Evolutionary conservation across 2,113 vertebrate genomes (phyloP).

Genomic region (Chionodraco myersi): DNA sequence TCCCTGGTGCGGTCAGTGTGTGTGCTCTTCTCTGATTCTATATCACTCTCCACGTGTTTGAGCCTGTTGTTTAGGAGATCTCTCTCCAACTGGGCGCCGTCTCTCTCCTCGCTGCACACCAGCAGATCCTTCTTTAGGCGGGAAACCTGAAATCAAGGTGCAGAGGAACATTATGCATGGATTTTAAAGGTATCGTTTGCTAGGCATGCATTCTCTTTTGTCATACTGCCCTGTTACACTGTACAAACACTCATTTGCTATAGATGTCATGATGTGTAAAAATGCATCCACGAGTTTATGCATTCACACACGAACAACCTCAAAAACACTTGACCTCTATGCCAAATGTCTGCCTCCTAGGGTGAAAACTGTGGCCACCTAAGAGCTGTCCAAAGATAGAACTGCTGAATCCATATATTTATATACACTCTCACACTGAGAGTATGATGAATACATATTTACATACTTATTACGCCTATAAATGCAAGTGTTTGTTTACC

Average conservation of each 20-base stretch:
- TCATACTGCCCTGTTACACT: background rate
- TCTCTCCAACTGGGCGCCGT: conserved; percentile 87
- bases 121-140: conserved; percentile 90
- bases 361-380: no score
- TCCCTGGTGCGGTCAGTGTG: conserved; percentile 89
- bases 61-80: conserved; percentile 90
- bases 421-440: background rate
- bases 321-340: no score
- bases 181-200: background rate
- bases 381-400: no score
- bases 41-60: conserved; percentile 88
- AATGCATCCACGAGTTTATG: no score
- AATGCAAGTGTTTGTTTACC: no score
- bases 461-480: no score
- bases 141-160: conserved; percentile 78
- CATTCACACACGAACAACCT: no score
- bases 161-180: background rate
- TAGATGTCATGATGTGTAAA: no score
- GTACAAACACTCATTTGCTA: no score
- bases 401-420: no score
- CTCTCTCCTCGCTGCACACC: conserved; percentile 86
- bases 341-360: no score
- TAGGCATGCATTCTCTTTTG: background rate
- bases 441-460: background rate
- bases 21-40: conserved; percentile 85